Base-by-base conservation (phyloP, 1,140 invertebrate genomes). In the Ceratina australensis region DNA sequence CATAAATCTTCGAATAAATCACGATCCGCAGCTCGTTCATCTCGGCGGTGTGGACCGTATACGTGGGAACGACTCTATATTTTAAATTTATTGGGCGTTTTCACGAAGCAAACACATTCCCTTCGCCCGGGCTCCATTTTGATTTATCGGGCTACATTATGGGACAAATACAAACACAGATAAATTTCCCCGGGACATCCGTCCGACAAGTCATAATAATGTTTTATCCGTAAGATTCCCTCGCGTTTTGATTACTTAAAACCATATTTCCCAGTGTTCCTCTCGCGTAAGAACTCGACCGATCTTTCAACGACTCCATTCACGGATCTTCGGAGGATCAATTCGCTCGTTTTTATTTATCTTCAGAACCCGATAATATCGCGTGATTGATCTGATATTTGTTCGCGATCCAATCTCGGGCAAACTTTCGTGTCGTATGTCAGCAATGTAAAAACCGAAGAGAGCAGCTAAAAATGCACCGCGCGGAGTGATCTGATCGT, bases 1-100 rank as follows among this genome's bases (percentile, higher is more conserved):
- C 54, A 57, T 13, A n/a, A 57, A 68, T 16, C 24, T 13, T 3
- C 33, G 3, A 2, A 8, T 47, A 59, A 57, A 71, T 69, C 52
- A 7, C 28, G 3, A 57, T 42, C 20, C 3, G 50, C 33, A 69
- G 13, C 28, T 33, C 67, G 1, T 71, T 16, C 20, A 24, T 59
- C 67, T 42, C n/a, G 33, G 5, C 26, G 1, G 7, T 8, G 16
- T 22, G 16, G 0, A 24, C 16, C 16, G 16, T 59, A 22, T 15
- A 59, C 20, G 28, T 18, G 33, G 28, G 33, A 59, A 59, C 68
- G 33, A 47, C 15, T 24, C 33, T 22, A n/a, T 59, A 47, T 47
- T 59, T 69, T 22, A 57, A 69, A 69, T 69, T 57, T 69, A 69
- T 57, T 22, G 63, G 47, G 20, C 47, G 28, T 42, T 56, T 42